Evolutionary conservation across 1,140 invertebrate species (phyloP).

Genomic region (Drosophila sturtevanti): DNA sequence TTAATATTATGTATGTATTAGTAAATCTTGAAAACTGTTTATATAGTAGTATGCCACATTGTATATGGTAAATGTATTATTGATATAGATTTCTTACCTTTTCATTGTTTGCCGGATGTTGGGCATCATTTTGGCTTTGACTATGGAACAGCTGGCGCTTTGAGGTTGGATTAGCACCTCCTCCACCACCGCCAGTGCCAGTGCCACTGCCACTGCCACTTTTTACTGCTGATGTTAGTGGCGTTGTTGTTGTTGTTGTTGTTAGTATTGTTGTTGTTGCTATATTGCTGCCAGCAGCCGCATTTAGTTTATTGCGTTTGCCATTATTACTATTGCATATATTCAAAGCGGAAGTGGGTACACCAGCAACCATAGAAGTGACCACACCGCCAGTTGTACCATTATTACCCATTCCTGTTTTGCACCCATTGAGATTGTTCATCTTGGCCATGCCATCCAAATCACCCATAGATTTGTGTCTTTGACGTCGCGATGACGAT

Average conservation of each 20-base stretch:
- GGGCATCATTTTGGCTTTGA: slow-evolving; percentile 76
- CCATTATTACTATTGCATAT: slow-evolving; percentile 66
- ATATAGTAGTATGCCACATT: no score
- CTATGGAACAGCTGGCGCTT: slow-evolving; percentile 79
- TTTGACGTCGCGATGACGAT: slow-evolving; percentile 80
- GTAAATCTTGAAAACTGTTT: no score
- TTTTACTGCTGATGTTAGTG: slow-evolving; percentile 13
- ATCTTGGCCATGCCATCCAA: slow-evolving; percentile 83
- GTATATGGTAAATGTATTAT: no score
- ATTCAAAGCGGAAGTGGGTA: slow-evolving; percentile 44
- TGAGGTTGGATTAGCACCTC: slow-evolving; percentile 32
- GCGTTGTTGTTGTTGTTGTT: slow-evolving; percentile 36
- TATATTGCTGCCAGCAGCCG: slow-evolving; percentile 74
- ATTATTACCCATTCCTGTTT: background rate
- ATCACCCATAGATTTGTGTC: slow-evolving; percentile 86
- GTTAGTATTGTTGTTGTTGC: slow-evolving; percentile 44
- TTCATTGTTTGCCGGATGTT: slow-evolving; percentile 65
- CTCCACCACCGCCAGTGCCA: background rate
- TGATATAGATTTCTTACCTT: slow-evolving; percentile 57
- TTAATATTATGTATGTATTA: no score
- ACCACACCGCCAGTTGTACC: background rate
- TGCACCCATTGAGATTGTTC: slow-evolving; percentile 71
- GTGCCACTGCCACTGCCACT: background rate
- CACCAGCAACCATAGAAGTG: slow-evolving; percentile 18
- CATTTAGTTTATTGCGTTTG: slow-evolving; percentile 60